These are phyloP conservation scores for Halcyon malimbica DNA, from an alignment of 2,113 vertebrate species.

Conservation along the genomic window DNA sequence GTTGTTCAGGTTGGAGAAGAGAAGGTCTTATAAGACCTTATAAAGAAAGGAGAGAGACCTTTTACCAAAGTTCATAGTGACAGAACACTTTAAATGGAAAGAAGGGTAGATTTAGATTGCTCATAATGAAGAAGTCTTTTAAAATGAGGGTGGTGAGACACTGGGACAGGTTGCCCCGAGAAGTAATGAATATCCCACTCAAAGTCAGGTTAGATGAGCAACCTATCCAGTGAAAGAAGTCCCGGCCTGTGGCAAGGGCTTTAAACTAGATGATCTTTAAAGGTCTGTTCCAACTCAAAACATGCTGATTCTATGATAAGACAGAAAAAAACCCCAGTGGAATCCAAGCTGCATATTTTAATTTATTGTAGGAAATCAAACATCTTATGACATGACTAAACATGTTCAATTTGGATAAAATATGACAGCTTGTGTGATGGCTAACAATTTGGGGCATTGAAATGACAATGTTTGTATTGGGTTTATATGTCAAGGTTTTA, in stretches of 20 bases:
- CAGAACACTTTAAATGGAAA: background rate
- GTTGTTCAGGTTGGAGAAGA: background rate
- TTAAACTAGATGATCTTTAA: background rate
- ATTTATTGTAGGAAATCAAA: background rate
- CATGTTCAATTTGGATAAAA: background rate
- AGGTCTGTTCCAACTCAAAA: background rate
- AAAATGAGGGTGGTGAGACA: background rate
- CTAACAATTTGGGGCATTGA: background rate
- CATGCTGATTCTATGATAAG: background rate
- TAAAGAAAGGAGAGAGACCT: background rate
- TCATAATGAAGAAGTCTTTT: background rate
- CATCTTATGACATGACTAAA: background rate
- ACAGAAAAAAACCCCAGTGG: background rate
- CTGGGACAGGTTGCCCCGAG: background rate
- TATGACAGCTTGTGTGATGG: background rate
- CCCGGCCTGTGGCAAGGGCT: background rate
- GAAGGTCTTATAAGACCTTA: background rate
- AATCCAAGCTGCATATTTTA: background rate
- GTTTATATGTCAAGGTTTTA: background rate
- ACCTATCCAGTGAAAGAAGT: background rate
- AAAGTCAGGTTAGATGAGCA: background rate
- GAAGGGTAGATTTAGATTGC: background rate
- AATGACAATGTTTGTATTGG: background rate
- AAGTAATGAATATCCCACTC: background rate
- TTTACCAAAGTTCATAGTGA: background rate